These are phyloP conservation scores for Todiramphus saurophagus DNA, from an alignment of 2,113 vertebrate genomes.

Conservation along the genomic window DNA sequence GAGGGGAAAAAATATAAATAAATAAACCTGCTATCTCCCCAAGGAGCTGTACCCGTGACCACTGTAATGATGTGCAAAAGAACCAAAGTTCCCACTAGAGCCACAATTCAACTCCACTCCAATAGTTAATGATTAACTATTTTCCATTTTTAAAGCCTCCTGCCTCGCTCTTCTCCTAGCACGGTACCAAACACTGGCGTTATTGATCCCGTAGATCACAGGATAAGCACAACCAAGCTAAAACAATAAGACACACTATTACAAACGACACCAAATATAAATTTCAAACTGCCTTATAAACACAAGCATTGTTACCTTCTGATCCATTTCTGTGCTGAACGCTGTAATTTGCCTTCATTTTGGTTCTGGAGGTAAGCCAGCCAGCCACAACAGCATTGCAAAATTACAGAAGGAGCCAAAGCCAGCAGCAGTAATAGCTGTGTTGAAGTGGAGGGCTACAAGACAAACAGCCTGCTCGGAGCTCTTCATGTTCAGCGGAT, in stretches of 20 bases:
- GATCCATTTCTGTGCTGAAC: slow-evolving; percentile 19
- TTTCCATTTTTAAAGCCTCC: neutral
- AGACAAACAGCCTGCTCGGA: neutral
- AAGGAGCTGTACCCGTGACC: neutral
- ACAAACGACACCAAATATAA: neutral
- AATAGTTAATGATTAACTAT: neutral
- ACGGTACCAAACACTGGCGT: neutral
- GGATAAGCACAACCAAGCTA: neutral
- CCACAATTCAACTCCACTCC: neutral
- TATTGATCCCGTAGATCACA: neutral
- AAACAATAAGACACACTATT: neutral
- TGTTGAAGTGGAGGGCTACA: neutral
- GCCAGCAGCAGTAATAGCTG: neutral
- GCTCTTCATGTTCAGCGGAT: neutral
- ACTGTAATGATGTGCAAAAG: neutral
- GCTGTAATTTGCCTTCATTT: slow-evolving; percentile 48
- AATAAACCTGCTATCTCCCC: neutral
- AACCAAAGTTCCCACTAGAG: neutral
- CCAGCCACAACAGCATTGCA: slow-evolving; percentile 24
- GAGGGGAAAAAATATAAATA: too few relatives aligned
- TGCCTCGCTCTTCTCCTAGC: neutral
- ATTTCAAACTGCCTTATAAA: neutral
- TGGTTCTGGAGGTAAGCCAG: slow-evolving; percentile 42
- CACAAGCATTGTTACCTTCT: slow-evolving; percentile 17
- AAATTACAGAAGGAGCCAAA: neutral